These are phyloP conservation scores for Clupea harengus DNA, from an alignment of 2,113 vertebrate genomes.

Conservation along the genomic window DNA sequence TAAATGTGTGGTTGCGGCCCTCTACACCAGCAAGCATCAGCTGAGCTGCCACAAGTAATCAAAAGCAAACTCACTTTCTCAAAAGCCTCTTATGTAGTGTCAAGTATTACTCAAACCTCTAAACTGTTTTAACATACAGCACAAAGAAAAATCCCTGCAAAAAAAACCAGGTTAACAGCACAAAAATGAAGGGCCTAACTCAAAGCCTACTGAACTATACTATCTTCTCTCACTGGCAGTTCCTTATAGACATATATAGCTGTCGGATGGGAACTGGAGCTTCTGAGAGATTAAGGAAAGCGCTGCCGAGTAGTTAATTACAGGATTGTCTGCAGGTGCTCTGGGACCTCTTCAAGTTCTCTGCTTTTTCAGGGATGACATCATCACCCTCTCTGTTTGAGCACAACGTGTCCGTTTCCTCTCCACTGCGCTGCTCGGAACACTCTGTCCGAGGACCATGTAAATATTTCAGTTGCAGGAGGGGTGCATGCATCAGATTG, in stretches of 20 bases:
- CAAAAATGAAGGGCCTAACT: not conserved
- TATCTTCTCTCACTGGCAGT: not conserved
- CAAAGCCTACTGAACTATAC: not conserved
- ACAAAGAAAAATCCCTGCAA: not conserved
- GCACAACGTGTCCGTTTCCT: slow-evolving; percentile 22
- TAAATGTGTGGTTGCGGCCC: too few species aligned
- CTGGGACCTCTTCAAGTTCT: slow-evolving; percentile 32
- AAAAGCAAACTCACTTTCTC: not conserved
- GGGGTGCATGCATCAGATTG: slow-evolving; percentile 13
- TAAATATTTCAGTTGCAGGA: slow-evolving; percentile 33
- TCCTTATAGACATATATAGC: slow-evolving; percentile 19
- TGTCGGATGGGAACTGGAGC: slow-evolving; percentile 30
- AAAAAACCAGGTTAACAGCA: not conserved
- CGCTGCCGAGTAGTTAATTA: slow-evolving; percentile 36
- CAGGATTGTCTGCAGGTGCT: slow-evolving; percentile 39
- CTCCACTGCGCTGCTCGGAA: not conserved
- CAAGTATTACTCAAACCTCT: not conserved
- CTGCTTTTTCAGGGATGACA: slow-evolving; percentile 35
- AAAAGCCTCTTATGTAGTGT: not conserved
- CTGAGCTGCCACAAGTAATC: not conserved
- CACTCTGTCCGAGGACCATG: slow-evolving; percentile 15
- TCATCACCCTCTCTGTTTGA: slow-evolving; percentile 39
- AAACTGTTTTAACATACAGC: not conserved
- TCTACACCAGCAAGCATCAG: too few species aligned
- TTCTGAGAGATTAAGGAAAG: slow-evolving; percentile 40